phyloP scores from a whole-genome alignment of 2,797 vertebrate species.

The Rhinogobio ventralis region DNA sequence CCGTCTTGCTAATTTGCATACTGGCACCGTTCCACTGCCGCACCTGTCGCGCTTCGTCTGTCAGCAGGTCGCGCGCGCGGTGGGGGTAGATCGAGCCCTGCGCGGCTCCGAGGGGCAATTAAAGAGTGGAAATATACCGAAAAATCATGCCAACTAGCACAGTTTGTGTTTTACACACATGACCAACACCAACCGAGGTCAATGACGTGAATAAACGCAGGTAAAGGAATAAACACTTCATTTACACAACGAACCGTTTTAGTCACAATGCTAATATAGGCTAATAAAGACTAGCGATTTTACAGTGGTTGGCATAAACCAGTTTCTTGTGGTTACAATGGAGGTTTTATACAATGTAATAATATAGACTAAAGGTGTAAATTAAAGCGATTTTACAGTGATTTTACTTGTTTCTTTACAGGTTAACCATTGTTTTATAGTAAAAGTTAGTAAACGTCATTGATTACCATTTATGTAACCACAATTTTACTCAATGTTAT shows the following conservation, averaged over 20 bases:
- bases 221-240: background rate
- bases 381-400: background rate
- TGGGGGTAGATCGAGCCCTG: constrained; percentile 7
- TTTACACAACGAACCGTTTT: background rate
- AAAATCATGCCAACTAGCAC: constrained; percentile 8
- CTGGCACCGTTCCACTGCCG: constrained; percentile 61
- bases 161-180: background rate
- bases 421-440: background rate
- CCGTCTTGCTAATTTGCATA: constrained; percentile 61
- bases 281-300: background rate
- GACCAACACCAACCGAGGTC: background rate
- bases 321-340: background rate
- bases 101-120: background rate
- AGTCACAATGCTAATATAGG: background rate
- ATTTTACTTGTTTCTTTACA: background rate
- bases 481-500: background rate
- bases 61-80: constrained; percentile 45
- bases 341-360: background rate
- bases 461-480: background rate
- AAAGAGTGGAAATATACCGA: constrained; percentile 41
- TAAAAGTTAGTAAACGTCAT: too few species aligned
- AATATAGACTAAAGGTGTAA: background rate
- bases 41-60: constrained; percentile 71
- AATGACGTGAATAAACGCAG: background rate
- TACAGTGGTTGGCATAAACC: background rate